A percentile compares a stretch with the other conserved stretches of the same genome.
Evolutionary conservation across 2,888 invertebrate species (phyloP).

Genomic region (Sinelater perroti): DNA sequence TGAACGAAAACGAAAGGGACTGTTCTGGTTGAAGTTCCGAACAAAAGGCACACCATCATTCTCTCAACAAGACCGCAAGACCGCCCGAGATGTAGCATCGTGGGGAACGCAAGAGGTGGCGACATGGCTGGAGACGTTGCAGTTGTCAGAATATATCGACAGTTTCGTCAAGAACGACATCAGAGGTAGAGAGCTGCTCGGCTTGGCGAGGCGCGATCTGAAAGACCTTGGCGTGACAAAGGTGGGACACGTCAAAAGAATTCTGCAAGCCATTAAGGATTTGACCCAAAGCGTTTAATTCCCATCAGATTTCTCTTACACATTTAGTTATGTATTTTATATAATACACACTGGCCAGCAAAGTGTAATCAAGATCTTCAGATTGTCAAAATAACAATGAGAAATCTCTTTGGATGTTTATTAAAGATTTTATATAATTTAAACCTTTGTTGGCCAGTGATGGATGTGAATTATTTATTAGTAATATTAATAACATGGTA

Average conservation of each 20-base stretch:
- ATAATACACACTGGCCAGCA: too few relatives aligned
- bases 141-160: conserved; percentile 90
- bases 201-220: conserved; percentile 84
- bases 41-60: conserved; percentile 59
- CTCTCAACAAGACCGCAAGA: conserved; percentile 62
- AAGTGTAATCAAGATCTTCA: too few relatives aligned
- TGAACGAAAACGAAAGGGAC: conserved; percentile 67
- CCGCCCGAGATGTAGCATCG: conserved; percentile 64
- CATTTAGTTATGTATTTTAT: too few relatives aligned
- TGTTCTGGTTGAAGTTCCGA: conserved; percentile 75
- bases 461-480: too few relatives aligned
- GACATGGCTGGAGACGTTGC: conserved; percentile 88
- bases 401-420: too few relatives aligned
- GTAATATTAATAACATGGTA: too few relatives aligned
- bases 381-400: too few relatives aligned
- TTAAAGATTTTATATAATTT: too few relatives aligned
- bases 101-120: conserved; percentile 94
- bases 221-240: conserved; percentile 93
- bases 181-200: conserved; percentile 86
- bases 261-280: conserved; percentile 92
- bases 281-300: conserved; percentile 62
- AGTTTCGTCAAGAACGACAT: conserved; percentile 92
- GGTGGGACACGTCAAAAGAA: conserved; percentile 95
- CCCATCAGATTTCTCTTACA: not conserved
- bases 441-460: too few relatives aligned